phyloP scores from a whole-genome alignment of 2,797 vertebrate species.

The Eulemur albifrons region DNA sequence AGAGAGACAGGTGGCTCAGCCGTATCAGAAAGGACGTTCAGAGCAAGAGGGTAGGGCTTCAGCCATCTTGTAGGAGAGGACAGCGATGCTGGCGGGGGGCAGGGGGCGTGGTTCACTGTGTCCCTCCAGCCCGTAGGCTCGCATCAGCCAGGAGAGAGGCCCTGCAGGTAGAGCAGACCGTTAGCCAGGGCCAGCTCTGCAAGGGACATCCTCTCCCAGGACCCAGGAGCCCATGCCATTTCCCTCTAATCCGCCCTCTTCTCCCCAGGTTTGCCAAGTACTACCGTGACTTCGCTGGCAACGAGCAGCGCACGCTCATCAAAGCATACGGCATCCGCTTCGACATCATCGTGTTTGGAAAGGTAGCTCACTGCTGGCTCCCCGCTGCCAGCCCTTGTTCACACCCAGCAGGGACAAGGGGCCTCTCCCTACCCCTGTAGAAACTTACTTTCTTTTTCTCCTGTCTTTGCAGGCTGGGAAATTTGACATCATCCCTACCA shows the following conservation, averaged over 20 bases:
- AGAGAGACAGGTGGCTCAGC: background rate
- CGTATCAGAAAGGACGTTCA: background rate
- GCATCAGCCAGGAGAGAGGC: background rate
- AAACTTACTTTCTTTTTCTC: background rate
- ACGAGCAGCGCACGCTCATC: constrained; percentile 87
- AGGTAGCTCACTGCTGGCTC: constrained; percentile 80
- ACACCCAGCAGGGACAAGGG: background rate
- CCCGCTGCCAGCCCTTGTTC: background rate
- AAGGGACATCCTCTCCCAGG: background rate
- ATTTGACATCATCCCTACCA: constrained; percentile 93
- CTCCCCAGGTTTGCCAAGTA: constrained; percentile 91
- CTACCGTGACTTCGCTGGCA: constrained; percentile 82
- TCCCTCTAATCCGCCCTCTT: too few species aligned
- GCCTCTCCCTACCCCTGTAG: background rate
- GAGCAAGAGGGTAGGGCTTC: background rate
- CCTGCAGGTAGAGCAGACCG: fast-evolving
- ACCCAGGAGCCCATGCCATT: too few species aligned
- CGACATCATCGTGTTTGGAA: constrained; percentile 93
- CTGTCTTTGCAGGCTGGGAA: constrained; percentile 89
- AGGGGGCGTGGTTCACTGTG: background rate
- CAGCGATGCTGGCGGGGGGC: fast-evolving
- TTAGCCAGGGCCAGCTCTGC: background rate
- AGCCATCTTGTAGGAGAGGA: background rate
- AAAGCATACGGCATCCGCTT: constrained; percentile 94
- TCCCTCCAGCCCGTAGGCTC: background rate